A percentile compares a stretch with the other conserved stretches of the same genome.
phyloP scores from a whole-genome alignment of 2,113 vertebrate species.

The Nothobranchius kuhntae region DNA sequence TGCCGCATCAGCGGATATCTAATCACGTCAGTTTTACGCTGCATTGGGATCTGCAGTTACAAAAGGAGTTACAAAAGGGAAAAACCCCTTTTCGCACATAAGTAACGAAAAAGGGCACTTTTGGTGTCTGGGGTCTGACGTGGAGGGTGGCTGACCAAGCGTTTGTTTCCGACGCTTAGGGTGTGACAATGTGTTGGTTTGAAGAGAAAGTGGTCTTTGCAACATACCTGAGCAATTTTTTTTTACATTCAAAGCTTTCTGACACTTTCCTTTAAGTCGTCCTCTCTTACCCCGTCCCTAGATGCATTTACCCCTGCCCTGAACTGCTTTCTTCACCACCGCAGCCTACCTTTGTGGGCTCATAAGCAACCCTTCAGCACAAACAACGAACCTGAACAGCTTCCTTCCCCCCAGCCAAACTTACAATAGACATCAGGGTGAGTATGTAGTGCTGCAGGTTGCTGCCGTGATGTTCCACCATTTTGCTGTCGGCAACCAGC shows the following conservation, averaged over 20 bases:
- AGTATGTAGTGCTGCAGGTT: conserved; percentile 97
- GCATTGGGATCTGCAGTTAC: no score
- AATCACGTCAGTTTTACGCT: no score
- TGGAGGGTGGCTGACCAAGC: no score
- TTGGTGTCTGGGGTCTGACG: no score
- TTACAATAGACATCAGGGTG: conserved; percentile 98
- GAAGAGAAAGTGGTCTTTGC: conserved; percentile 59
- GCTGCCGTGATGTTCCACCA: conserved; percentile 93
- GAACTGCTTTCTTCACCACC: conserved; percentile 60
- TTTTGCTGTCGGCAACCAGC: conserved; percentile 96
- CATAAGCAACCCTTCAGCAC: conserved; percentile 19
- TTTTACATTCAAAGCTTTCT: conserved; percentile 74
- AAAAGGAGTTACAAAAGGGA: no score
- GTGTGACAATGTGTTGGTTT: no score
- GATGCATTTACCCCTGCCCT: conserved; percentile 68
- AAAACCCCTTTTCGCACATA: no score
- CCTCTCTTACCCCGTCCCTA: conserved; percentile 55
- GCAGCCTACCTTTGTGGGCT: conserved; percentile 28
- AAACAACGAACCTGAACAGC: conserved; percentile 10
- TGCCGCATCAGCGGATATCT: no score
- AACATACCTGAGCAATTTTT: conserved; percentile 72
- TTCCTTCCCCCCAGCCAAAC: conserved; percentile 40
- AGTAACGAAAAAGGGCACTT: no score
- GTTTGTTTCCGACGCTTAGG: no score
- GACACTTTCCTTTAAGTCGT: conserved; percentile 54